phyloP scores from a whole-genome alignment of 2,113 vertebrate species.

The human (Homo sapiens) region DNA sequence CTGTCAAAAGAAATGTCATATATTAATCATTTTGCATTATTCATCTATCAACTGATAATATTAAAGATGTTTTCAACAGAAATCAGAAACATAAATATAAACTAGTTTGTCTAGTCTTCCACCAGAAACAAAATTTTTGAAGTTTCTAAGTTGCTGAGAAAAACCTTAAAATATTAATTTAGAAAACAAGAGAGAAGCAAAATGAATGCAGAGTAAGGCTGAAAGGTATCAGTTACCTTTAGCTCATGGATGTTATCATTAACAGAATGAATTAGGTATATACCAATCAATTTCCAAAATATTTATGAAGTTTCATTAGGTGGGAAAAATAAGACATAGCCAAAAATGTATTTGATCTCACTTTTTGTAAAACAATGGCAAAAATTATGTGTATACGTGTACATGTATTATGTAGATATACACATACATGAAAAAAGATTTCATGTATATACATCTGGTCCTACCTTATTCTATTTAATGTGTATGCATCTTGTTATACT shows the following conservation, averaged over 20 bases:
- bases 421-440: no score
- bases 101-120: neutral
- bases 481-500: neutral
- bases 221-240: neutral
- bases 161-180: neutral
- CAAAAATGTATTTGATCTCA: neutral
- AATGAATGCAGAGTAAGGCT: neutral
- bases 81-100: neutral
- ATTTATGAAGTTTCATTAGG: neutral
- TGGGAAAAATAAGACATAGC: neutral
- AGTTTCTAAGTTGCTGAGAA: neutral
- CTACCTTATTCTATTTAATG: no score
- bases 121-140: neutral
- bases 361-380: neutral
- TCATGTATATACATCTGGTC: neutral
- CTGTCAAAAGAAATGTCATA: neutral
- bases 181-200: neutral
- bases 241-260: neutral
- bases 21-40: neutral
- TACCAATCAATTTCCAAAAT: neutral
- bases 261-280: neutral
- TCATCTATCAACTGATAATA: neutral
- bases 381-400: neutral
- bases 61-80: neutral
- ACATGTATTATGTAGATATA: neutral